A percentile compares a stretch with the other conserved stretches of the same genome.
Conservation (phyloP, 2,113 vertebrate genomes). For the Gymnocephalus cernua region DNA sequence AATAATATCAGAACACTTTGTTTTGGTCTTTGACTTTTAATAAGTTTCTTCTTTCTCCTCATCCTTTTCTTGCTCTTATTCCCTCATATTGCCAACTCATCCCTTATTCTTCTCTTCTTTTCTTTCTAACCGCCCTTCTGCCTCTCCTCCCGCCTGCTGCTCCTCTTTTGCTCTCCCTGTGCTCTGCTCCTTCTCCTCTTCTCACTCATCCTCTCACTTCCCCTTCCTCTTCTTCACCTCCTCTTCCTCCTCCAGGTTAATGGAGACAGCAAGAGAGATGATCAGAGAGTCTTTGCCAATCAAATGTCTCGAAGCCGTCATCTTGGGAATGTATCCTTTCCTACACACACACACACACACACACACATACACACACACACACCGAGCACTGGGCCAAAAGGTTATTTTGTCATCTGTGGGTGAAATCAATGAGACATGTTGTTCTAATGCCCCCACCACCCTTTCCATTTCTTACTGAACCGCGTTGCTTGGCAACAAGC, state of each 20-base stretch:
- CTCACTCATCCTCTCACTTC: not conserved
- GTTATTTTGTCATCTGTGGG: constrained; percentile 48
- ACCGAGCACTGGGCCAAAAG: not conserved
- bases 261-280: constrained; percentile 96
- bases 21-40: not conserved
- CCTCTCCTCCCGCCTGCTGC: not conserved
- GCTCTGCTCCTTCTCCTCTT: not conserved
- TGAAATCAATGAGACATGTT: constrained; percentile 64
- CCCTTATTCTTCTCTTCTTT: not conserved
- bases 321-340: constrained; percentile 99
- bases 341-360: not conserved
- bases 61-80: no score
- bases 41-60: not conserved
- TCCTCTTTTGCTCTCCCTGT: not conserved
- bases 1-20: no score
- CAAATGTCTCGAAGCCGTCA: constrained; percentile 99
- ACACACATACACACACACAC: constrained; percentile 7
- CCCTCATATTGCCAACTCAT: no score
- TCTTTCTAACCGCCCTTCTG: not conserved
- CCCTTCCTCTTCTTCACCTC: not conserved
- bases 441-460: constrained; percentile 30
- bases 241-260: constrained; percentile 85
- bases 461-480: constrained; percentile 32
- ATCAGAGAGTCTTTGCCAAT: constrained; percentile 97
- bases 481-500: constrained; percentile 77